Conservation (phyloP, 2,888 invertebrate species). For the Busseola fusca region DNA sequence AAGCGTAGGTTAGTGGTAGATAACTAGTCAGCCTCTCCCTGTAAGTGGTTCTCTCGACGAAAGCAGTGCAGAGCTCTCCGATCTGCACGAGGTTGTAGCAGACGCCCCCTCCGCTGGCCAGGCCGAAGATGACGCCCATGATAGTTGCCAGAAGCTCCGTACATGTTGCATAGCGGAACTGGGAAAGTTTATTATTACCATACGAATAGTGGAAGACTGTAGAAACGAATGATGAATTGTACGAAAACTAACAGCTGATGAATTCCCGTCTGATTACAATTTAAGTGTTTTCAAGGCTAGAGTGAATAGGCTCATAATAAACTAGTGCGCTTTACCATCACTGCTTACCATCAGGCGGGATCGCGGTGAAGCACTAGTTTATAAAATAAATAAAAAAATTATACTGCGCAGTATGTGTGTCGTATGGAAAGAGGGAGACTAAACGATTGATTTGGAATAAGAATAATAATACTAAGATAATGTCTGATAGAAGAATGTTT, state of each 20-base stretch:
- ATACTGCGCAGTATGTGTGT: too few relatives aligned
- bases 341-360: too few relatives aligned
- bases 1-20: slow-evolving; percentile 75
- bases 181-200: slow-evolving; percentile 18
- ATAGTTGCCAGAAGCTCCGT: slow-evolving; percentile 76
- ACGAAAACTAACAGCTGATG: not conserved
- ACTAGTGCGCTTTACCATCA: too few relatives aligned
- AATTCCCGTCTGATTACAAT: too few relatives aligned
- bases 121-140: slow-evolving; percentile 74
- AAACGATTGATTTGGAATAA: not conserved
- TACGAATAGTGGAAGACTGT: not conserved
- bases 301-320: too few relatives aligned
- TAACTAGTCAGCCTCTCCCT: slow-evolving; percentile 74
- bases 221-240: not conserved
- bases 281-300: too few relatives aligned
- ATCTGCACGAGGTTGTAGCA: slow-evolving; percentile 90
- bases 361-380: too few relatives aligned
- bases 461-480: not conserved
- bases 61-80: slow-evolving; percentile 90
- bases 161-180: slow-evolving; percentile 83
- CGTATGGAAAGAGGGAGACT: too few relatives aligned
- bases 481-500: not conserved
- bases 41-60: slow-evolving; percentile 86
- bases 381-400: too few relatives aligned
- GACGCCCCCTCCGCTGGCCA: slow-evolving; percentile 82